Conservation (phyloP, 1,140 invertebrate species). For the Fopius arisanus region DNA sequence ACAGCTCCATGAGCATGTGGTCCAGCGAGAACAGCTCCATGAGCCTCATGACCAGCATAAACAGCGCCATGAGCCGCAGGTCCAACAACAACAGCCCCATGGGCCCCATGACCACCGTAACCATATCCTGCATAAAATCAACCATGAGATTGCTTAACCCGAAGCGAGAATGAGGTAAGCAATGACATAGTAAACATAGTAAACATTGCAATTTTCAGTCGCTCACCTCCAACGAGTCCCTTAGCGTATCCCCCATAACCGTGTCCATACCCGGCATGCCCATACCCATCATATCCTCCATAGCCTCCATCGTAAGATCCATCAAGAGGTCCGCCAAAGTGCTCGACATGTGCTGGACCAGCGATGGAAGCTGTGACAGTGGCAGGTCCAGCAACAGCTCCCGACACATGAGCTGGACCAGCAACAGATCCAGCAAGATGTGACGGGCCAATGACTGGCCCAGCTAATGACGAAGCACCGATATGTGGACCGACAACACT, state of each 20-base stretch:
- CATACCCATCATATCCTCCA: conserved; percentile 36
- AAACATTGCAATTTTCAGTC: background rate
- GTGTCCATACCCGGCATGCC: conserved; percentile 39
- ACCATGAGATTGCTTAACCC: too few species aligned
- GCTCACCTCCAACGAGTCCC: background rate
- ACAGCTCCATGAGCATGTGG: conserved; percentile 37
- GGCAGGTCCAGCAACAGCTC: conserved; percentile 59
- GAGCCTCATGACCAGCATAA: conserved; percentile 38
- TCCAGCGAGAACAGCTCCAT: conserved; percentile 35
- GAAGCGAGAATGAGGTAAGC: too few species aligned
- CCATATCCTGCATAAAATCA: conserved; percentile 23
- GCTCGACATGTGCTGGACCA: conserved; percentile 58
- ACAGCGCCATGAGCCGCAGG: conserved; percentile 38
- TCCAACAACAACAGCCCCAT: conserved; percentile 37
- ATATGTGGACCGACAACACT: conserved; percentile 54
- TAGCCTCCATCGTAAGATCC: conserved; percentile 27
- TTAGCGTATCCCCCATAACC: conserved; percentile 11
- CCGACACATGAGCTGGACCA: conserved; percentile 56
- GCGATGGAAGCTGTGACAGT: conserved; percentile 57
- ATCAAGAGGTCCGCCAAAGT: conserved; percentile 46
- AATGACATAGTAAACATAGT: too few species aligned
- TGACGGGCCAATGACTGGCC: conserved; percentile 54
- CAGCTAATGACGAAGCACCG: conserved; percentile 47
- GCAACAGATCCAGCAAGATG: conserved; percentile 54
- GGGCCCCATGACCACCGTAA: conserved; percentile 37